A percentile compares a stretch with the other conserved stretches of the same genome.
These are phyloP conservation scores for Lophotis ruficrista DNA, from an alignment of 2,113 vertebrate species.

Conservation along the genomic window DNA sequence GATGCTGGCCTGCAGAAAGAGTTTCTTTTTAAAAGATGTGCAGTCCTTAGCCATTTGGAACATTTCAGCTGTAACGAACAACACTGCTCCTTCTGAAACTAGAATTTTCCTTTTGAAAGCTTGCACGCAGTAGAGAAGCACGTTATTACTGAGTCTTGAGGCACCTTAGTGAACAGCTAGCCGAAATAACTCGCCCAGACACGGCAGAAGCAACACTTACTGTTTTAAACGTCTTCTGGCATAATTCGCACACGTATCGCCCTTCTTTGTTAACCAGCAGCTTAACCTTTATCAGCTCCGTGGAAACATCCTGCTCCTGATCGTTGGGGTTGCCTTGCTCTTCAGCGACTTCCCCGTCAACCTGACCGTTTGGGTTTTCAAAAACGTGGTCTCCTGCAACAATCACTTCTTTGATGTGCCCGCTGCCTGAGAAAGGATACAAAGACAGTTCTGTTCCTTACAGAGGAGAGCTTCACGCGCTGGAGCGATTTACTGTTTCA, in stretches of 20 bases:
- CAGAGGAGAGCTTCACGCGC: neutral
- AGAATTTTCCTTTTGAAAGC: neutral
- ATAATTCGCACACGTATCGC: conserved; percentile 87
- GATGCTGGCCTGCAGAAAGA: conserved; percentile 85
- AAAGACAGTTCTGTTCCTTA: neutral
- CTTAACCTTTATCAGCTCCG: conserved; percentile 74
- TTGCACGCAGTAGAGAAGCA: fast-evolving
- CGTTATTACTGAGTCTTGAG: fast-evolving
- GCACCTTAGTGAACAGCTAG: neutral
- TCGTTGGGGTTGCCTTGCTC: conserved; percentile 49
- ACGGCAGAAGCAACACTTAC: conserved; percentile 63
- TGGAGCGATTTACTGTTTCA: neutral
- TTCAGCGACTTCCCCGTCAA: conserved; percentile 44
- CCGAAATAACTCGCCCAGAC: neutral
- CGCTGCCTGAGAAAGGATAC: conserved; percentile 64
- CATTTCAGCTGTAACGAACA: neutral
- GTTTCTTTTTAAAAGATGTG: neutral
- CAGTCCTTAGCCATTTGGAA: no score
- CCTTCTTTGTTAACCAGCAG: conserved; percentile 87
- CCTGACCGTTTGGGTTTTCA: conserved; percentile 66
- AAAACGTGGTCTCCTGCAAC: conserved; percentile 65
- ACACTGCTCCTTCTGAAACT: neutral
- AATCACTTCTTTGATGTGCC: conserved; percentile 79
- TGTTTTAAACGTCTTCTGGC: conserved; percentile 97
- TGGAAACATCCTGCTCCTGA: conserved; percentile 39